Evolutionary conservation across 2,113 vertebrate genomes (phyloP).

Genomic region (Phalacrocorax pelagicus): DNA sequence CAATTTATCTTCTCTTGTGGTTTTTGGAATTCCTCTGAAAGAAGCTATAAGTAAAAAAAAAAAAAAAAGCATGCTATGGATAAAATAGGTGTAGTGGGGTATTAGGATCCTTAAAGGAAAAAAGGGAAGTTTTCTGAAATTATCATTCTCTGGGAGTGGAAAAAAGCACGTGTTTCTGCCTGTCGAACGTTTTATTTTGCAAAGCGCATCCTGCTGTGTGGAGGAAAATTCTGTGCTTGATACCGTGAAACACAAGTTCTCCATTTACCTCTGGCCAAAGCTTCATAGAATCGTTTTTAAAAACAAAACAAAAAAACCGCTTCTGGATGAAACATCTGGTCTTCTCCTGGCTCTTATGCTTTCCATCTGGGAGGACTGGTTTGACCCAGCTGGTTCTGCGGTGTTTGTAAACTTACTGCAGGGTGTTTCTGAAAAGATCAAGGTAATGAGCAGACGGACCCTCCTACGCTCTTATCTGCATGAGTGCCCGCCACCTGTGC

Average conservation of each 20-base stretch:
- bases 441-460: not conserved
- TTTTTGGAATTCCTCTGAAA: not conserved
- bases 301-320: not conserved
- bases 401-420: not conserved
- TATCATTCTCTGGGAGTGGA: not conserved
- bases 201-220: not conserved
- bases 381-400: not conserved
- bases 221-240: not conserved
- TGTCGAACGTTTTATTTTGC: not conserved
- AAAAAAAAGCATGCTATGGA: not conserved
- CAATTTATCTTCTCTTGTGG: not conserved
- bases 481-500: not conserved
- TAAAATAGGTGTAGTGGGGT: not conserved
- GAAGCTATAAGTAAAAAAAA: not conserved
- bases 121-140: not conserved
- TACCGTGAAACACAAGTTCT: not conserved
- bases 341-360: not conserved
- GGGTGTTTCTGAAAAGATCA: not conserved
- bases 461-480: rapidly evolving
- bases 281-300: not conserved
- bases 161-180: not conserved
- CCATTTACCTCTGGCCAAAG: not conserved
- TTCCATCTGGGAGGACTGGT: not conserved
- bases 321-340: not conserved
- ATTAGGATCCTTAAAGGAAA: not conserved